Evolutionary conservation across 2,113 vertebrate species (phyloP).

Genomic region (Myotis yumanensis): DNA sequence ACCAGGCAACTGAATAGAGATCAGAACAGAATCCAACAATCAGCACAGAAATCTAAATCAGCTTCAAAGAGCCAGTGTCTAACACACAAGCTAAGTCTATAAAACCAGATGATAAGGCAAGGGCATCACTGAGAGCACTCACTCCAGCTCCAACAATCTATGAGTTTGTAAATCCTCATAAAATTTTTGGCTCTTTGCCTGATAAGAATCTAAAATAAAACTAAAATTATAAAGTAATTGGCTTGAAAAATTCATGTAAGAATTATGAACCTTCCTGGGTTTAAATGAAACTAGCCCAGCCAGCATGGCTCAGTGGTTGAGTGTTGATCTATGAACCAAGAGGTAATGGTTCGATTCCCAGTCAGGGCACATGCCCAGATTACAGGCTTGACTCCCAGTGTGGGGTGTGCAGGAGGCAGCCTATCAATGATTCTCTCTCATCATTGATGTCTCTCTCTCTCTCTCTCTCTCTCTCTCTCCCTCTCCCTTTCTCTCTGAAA

Average conservation of each 20-base stretch:
- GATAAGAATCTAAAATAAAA: not conserved
- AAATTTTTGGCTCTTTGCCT: not conserved
- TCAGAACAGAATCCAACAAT: not conserved
- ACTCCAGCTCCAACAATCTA: not conserved
- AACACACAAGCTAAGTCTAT: not conserved
- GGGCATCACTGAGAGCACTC: not conserved
- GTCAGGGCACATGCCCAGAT: no score
- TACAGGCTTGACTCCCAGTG: no score
- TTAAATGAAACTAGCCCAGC: not conserved
- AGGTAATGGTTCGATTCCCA: no score
- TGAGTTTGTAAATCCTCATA: not conserved
- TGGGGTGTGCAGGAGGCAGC: no score
- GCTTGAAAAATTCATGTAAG: constrained; percentile 27
- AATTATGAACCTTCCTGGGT: not conserved
- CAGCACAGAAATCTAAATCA: not conserved
- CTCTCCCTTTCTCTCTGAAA: no score
- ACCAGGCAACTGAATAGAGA: not conserved
- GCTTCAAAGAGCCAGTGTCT: not conserved
- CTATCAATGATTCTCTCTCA: no score
- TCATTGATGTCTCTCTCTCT: no score
- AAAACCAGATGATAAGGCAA: not conserved
- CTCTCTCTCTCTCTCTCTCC: no score
- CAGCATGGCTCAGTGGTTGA: no score
- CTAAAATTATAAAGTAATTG: not conserved
- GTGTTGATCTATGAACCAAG: no score